A percentile compares a stretch with the other conserved stretches of the same genome.
phyloP scores from a whole-genome alignment of 2,113 vertebrate species.

The Sphaerodactylus townsendi region DNA sequence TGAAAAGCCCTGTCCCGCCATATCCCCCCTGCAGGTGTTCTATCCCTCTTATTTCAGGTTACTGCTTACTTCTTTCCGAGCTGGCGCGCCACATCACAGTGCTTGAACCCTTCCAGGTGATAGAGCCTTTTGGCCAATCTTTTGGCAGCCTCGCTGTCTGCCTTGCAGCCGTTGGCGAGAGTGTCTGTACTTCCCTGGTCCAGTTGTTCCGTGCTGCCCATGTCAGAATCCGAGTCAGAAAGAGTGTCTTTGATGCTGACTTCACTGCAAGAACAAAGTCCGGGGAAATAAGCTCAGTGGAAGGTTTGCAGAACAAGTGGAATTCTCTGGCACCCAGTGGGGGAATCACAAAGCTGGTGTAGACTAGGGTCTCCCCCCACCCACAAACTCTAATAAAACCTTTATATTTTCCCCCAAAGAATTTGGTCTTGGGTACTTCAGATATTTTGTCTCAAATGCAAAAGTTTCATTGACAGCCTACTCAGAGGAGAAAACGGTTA shows the following conservation, averaged over 20 bases:
- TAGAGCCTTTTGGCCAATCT: constrained; percentile 92
- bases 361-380: too few species aligned
- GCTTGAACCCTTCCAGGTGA: constrained; percentile 94
- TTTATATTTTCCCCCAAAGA: background rate
- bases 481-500: background rate
- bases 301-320: rapidly evolving
- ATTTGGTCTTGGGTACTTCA: background rate
- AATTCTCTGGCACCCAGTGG: background rate
- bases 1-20: too few species aligned
- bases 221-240: constrained; percentile 88
- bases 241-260: constrained; percentile 88
- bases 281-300: rapidly evolving
- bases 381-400: background rate
- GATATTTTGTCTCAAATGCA: background rate
- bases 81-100: constrained; percentile 94
- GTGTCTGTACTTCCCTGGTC: constrained; percentile 85
- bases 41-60: too few species aligned
- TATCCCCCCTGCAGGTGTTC: too few species aligned
- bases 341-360: background rate
- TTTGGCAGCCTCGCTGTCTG: constrained; percentile 85
- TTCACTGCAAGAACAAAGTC: constrained; percentile 73
- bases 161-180: constrained; percentile 90
- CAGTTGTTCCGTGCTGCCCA: constrained; percentile 89
- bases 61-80: constrained; percentile 92
- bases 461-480: background rate